Evolutionary conservation across 2,888 invertebrate genomes (phyloP).

Genomic region (Rhynchonema sp.): DNA sequence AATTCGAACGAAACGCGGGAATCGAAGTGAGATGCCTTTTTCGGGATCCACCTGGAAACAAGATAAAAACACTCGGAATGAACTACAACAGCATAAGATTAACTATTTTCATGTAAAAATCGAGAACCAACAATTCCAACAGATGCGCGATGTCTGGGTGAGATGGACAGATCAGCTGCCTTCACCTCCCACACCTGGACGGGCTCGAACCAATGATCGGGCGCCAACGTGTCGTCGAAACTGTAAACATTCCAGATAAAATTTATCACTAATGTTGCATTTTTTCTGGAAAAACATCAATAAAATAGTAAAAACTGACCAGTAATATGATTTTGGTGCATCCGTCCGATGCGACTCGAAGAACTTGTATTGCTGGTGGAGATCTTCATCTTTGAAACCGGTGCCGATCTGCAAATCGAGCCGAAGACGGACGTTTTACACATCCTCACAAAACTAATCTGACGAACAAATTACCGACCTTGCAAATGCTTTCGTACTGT

Average conservation of each 20-base stretch:
- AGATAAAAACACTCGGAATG: not conserved
- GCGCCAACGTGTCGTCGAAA: constrained; percentile 48
- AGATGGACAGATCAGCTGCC: constrained; percentile 87
- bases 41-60: constrained; percentile 50
- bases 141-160: constrained; percentile 77
- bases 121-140: constrained; percentile 44
- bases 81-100: not conserved
- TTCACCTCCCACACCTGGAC: constrained; percentile 79
- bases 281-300: not conserved
- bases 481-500: constrained; percentile 75
- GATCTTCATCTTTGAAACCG: constrained; percentile 77
- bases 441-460: not conserved
- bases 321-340: constrained; percentile 18
- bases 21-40: constrained; percentile 79
- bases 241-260: no score
- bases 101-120: constrained; percentile 7
- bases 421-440: no score
- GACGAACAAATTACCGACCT: constrained; percentile 38
- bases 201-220: constrained; percentile 75
- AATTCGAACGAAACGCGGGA: constrained; percentile 73
- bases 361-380: constrained; percentile 52
- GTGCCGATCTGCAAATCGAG: constrained; percentile 58
- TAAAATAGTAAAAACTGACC: not conserved
- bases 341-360: constrained; percentile 55
- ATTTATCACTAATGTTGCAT: not conserved